Conservation (phyloP, 2,797 vertebrate genomes). For the Somateria mollissima region DNA sequence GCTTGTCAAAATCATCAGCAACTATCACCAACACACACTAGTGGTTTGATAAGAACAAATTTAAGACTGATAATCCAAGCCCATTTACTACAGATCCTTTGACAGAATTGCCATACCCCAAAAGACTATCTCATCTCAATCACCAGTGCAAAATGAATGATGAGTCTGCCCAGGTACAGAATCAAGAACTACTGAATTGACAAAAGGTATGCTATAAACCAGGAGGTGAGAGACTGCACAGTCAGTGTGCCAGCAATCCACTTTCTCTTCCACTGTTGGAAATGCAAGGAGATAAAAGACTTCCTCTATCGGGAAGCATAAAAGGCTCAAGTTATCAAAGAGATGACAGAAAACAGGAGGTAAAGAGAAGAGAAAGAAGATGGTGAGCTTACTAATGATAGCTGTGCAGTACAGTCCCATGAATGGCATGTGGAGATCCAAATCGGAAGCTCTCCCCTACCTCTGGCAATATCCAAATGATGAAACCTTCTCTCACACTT, state of each 20-base stretch:
- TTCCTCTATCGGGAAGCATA: neutral
- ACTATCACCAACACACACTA: neutral
- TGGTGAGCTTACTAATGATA: neutral
- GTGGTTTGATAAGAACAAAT: conserved; percentile 1
- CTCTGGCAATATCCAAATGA: neutral
- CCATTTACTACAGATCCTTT: neutral
- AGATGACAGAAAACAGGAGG: neutral
- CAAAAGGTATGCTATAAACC: neutral
- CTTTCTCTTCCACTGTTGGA: neutral
- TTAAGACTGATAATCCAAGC: neutral
- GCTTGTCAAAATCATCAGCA: neutral
- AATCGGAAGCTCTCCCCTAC: neutral
- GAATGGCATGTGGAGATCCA: accelerated
- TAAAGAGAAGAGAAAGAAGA: neutral
- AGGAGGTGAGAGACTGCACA: neutral
- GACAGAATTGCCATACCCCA: neutral
- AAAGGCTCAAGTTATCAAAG: neutral
- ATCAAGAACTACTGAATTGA: neutral
- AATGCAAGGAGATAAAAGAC: neutral
- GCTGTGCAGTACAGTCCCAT: neutral
- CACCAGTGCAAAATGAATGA: neutral
- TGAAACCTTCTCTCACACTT: neutral
- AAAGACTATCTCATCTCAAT: neutral
- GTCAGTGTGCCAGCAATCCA: neutral
- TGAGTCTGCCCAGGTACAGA: neutral